These are phyloP conservation scores for Ctenopoma kingsleyae DNA, from an alignment of 2,797 vertebrate genomes.

Conservation along the genomic window DNA sequence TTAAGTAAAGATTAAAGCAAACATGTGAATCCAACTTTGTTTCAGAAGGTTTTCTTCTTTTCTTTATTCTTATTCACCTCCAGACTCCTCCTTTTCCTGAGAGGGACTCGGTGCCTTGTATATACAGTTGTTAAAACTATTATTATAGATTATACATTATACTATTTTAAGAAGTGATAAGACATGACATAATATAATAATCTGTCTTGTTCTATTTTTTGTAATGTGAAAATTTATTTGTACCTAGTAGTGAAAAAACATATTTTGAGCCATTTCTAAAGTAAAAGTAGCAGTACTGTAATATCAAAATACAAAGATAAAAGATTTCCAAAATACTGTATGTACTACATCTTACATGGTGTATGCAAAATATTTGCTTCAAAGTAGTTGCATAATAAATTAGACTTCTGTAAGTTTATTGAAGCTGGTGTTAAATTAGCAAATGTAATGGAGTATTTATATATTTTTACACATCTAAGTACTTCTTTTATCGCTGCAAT, in stretches of 20 bases:
- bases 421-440: not conserved
- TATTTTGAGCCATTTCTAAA: not conserved
- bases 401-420: not conserved
- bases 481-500: not conserved
- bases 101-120: no score
- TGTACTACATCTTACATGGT: not conserved
- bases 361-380: not conserved
- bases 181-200: no score
- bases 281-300: not conserved
- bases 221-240: not conserved
- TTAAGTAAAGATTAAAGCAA: not conserved
- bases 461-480: not conserved
- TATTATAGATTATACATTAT: no score
- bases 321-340: not conserved
- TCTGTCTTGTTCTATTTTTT: not conserved
- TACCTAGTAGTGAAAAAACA: not conserved
- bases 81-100: no score
- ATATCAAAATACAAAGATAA: not conserved
- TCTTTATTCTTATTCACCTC: not conserved
- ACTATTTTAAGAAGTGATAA: not conserved
- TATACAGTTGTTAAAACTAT: no score
- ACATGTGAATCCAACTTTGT: no score
- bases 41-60: not conserved
- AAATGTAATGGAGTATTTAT: not conserved
- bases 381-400: not conserved